These are phyloP conservation scores for Turdus rufiventris DNA, from an alignment of 2,113 vertebrate genomes.

Conservation along the genomic window DNA sequence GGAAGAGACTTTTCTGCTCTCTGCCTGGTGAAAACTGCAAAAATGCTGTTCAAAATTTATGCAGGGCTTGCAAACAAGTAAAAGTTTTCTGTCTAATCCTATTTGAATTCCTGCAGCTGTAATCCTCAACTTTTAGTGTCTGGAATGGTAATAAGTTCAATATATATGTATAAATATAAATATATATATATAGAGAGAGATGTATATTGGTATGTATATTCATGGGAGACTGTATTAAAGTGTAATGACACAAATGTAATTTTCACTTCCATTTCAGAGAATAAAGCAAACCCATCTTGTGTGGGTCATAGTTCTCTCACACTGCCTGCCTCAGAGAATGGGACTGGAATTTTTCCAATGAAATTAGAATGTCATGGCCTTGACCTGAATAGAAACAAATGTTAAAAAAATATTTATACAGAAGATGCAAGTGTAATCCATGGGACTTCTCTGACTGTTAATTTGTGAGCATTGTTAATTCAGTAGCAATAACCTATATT, in stretches of 20 bases:
- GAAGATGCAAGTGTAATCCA: neutral
- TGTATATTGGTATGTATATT: neutral
- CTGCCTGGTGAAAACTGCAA: neutral
- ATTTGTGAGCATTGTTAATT: conserved; percentile 51
- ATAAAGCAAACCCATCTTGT: conserved; percentile 21
- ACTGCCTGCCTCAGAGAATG: conserved; percentile 13
- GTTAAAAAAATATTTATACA: neutral
- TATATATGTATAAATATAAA: neutral
- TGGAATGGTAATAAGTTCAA: neutral
- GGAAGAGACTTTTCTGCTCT: neutral
- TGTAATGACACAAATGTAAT: conserved; percentile 8
- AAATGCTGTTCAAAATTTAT: neutral
- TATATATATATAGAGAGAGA: neutral
- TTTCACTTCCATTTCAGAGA: conserved; percentile 47
- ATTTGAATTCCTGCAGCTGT: conserved; percentile 1
- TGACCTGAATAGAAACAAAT: conserved; percentile 46
- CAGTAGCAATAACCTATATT: conserved; percentile 38
- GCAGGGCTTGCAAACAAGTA: neutral
- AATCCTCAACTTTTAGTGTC: neutral
- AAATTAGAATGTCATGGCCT: conserved; percentile 47
- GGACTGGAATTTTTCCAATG: conserved; percentile 46
- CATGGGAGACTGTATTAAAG: neutral
- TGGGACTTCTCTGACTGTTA: neutral
- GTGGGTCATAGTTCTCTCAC: neutral
- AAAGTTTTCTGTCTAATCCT: neutral